Base-by-base conservation (phyloP, 2,797 vertebrate species). In the Myotis pilosus region DNA sequence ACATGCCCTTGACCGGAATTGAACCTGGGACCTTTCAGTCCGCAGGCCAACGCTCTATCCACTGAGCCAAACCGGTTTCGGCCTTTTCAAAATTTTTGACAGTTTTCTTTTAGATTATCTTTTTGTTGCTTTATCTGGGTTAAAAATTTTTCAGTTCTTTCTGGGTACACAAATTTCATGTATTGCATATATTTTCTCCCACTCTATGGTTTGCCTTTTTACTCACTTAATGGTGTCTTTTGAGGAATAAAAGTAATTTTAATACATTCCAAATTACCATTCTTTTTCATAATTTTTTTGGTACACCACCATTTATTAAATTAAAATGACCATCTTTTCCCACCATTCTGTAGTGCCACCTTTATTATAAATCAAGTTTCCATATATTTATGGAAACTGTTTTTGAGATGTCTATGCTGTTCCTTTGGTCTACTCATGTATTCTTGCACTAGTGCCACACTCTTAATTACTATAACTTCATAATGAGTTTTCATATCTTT, bases 91-190 rank as follows among this genome's bases (percentile, higher is more conserved):
- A 87, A 60, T 60, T 90, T 51, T 75, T 69, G 57, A 85, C 36
- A 62, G 30, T 66, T 84, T 82, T 88, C 53, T 94, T 25, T 38
- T 62, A 44, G 23, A 38, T 74, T 53, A 38, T n/a, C 16, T 86
- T 85, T 94, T 84, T 49, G 69, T 38, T 87, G n/a, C 84, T 86
- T 96, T 85, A 95, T 79, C 9, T 38, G 41, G 9, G 38, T 64
- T 80, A 68, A 76, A 83, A 96, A 75, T 88, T 74, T 93, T 57
- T 66, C 23, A 79, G 22, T 55, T 64, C 23, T 66, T 69, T 91
- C 30, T 76, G 44, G 49, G 33, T 51, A 51, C 17, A 76, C 30
- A 76, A 51, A 16, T 76, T 76, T 30, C 19, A 8, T 69, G 20
- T 81, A 30, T 75, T 88, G 20, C 23, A 87, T 28, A 66, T 78